These are phyloP conservation scores for Vanacampus margaritifer DNA, from an alignment of 2,113 vertebrate species.

Conservation along the genomic window DNA sequence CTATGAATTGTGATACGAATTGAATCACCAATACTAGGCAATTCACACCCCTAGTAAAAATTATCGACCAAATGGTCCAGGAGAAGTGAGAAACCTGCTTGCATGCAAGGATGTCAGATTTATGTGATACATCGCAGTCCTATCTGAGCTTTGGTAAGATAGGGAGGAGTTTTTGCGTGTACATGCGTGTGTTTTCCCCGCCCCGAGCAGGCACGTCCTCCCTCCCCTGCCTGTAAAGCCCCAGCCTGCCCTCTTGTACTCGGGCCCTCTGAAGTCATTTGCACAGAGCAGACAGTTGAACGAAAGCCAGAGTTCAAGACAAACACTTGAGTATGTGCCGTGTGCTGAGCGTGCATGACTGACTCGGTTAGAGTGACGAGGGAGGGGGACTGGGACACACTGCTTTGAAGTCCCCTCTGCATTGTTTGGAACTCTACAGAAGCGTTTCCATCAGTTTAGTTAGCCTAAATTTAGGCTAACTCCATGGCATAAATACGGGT, in stretches of 20 bases:
- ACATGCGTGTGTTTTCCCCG: constrained; percentile 13
- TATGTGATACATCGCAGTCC: too few relatives aligned
- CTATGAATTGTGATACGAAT: too few relatives aligned
- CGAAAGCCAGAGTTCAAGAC: constrained; percentile 68
- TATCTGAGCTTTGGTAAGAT: too few relatives aligned
- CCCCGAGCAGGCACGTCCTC: constrained; percentile 55
- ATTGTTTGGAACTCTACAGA: constrained; percentile 46
- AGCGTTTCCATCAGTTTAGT: constrained; percentile 32
- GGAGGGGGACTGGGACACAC: constrained; percentile 20
- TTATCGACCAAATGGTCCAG: too few relatives aligned
- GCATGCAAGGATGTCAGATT: too few relatives aligned
- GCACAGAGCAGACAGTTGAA: constrained; percentile 67
- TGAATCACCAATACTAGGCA: too few relatives aligned
- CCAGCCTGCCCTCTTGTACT: constrained; percentile 34
- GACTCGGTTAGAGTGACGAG: constrained; percentile 28
- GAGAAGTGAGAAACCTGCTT: too few relatives aligned
- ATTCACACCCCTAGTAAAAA: too few relatives aligned
- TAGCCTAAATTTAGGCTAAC: constrained; percentile 28
- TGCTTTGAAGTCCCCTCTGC: constrained; percentile 14
- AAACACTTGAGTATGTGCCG: constrained; percentile 63
- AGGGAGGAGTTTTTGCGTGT: neutral
- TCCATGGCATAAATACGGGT: constrained; percentile 49
- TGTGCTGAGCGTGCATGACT: constrained; percentile 40
- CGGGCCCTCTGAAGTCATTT: constrained; percentile 69
- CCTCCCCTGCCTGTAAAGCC: constrained; percentile 49